Conservation (phyloP, 2,797 vertebrate species). For the Pseudotriccus pelzelni region DNA sequence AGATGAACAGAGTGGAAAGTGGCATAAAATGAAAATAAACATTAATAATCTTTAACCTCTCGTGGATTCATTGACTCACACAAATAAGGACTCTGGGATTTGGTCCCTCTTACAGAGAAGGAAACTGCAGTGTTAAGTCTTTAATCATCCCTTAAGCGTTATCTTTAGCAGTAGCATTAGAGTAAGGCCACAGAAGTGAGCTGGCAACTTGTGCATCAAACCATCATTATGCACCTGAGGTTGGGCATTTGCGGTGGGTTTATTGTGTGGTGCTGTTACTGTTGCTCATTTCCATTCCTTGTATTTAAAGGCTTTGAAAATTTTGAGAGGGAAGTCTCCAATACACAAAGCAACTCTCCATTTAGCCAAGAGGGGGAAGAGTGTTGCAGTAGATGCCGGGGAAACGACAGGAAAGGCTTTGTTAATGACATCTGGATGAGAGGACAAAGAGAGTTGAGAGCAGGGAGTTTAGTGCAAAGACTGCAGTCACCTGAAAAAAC, state of each 20-base stretch:
- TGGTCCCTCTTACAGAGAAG: not conserved
- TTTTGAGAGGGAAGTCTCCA: not conserved
- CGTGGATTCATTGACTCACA: not conserved
- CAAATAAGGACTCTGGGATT: not conserved
- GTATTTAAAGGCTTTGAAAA: not conserved
- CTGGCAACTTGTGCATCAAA: not conserved
- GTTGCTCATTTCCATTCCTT: not conserved
- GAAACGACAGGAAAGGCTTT: not conserved
- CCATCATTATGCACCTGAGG: not conserved
- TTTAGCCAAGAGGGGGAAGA: not conserved
- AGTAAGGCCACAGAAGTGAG: not conserved
- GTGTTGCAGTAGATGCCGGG: not conserved
- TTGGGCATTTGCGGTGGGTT: not conserved
- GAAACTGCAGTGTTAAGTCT: not conserved
- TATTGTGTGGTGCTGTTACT: not conserved
- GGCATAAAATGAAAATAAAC: slow-evolving; percentile 19
- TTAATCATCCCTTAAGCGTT: not conserved
- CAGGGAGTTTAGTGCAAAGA: not conserved
- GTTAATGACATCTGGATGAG: accelerated
- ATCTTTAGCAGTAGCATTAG: not conserved
- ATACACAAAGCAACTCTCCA: not conserved
- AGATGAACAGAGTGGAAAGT: not conserved
- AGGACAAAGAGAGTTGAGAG: not conserved
- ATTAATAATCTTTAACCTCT: slow-evolving; percentile 26
- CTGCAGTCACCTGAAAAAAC: not conserved